Evolutionary conservation across 2,888 invertebrate species (phyloP), one percentile per base, ranked within the genome.

Genomic region (Abrostola tripartita): DNA sequence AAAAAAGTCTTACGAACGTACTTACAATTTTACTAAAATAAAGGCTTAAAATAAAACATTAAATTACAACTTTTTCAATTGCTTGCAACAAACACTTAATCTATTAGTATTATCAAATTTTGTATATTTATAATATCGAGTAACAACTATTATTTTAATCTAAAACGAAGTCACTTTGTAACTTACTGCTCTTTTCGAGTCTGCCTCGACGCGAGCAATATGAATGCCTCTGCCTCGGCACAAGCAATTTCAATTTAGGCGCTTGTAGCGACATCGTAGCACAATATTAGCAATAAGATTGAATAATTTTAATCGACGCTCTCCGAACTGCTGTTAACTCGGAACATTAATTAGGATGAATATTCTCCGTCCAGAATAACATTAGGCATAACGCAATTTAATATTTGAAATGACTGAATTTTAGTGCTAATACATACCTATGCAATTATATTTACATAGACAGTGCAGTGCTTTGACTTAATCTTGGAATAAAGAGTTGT

Each of bases 111-210:
- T 61, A 67, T 78, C 65, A 61, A 64, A 67, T 50, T 68, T 66
- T 81, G 63, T 78, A 66, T 75, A 78, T 68, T 68, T 64, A 68
- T 78, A 71, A 68, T 67, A 71, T 68, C 38, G 52, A 72, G 40
- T 78, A 81, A 80, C 70, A 78, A 78, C 37, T 80, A 71, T 47
- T 9, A 47, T 9, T 14, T 65, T 68, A 74, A 10, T 52, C 53
- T 66, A 69, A 7, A 51, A 51, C 52, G 61, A 64, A 62, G 75
- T 81, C 62, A 78, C 78, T 75, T 81, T 68, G 78, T 81, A 81
- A 78, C 65, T 60, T 52, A 52, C 37, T 50, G 67, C 62, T 80
- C 35, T 57, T 47, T 56, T 44, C 36, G 56, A 71, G 67, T 60
- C 55, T 12, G 51, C 52, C 65, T 63, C 53, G 52, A 41, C 38